Evolutionary conservation across 2,888 invertebrate genomes (phyloP), one percentile per base, ranked within the genome.

Genomic region (Taphrorychus bicolor): DNA sequence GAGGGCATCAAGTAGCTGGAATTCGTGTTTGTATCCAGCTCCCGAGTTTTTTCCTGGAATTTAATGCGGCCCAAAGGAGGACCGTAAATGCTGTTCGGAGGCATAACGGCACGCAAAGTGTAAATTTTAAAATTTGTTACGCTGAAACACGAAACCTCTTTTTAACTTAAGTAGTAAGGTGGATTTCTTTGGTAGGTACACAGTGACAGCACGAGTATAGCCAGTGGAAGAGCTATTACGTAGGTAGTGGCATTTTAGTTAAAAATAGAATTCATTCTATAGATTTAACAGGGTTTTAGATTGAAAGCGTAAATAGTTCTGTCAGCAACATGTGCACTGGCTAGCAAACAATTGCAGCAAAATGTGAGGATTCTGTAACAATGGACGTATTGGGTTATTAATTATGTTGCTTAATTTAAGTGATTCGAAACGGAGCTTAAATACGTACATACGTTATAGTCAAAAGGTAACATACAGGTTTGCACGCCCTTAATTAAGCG

Each of bases 61-160:
- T 71, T 73, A 72, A 70, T 71, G 70, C 64, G 57, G 56, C 71
- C 71, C 73, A 54, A 58, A 71, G 71, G 72, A 71, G 56, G 32
- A 51, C 49, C 40, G 59, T 69, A 69, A 69, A 69, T 52, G 69
- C 49, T 64, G 64, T 64, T 64, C 60, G 16, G 64, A 49, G 63
- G 45, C 45, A 60, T 64, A 64, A 60, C 59, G 45, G 40, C 69
- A 69, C 69, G 69, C 69, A 69, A 68, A 64, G 69, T 60, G 64
- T 54, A 60, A 64, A 64, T 69, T 69, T 64, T 23, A 59, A 59
- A 57, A 24, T 45, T 17, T 17, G 14, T 45, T 45, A 14, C 17
- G 45, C 45, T 4, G 45, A 45, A 45, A 45, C 45, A 45, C 45
- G 45, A 45, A 16, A 45, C 16, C 16, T 45, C 14, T 14, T 45